Evolutionary conservation across 1,140 invertebrate species (phyloP).

Genomic region (Rhopalosiphum maidis): DNA sequence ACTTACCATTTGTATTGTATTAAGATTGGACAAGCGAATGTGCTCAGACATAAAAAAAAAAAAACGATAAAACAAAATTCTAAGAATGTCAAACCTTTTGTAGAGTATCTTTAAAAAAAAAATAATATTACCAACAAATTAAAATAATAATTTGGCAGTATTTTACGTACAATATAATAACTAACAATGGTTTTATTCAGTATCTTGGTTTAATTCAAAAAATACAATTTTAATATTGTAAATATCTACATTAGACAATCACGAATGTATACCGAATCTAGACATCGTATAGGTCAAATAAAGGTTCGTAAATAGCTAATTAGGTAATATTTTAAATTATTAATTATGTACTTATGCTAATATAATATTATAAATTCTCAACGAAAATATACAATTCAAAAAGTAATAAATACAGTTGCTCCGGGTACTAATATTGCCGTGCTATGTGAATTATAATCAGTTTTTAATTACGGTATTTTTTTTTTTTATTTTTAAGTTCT

Average conservation of each 20-base stretch:
- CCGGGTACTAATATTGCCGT: neutral
- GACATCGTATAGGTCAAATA: too few species aligned
- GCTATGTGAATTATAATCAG: neutral
- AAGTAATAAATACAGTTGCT: neutral
- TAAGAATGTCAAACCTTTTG: neutral
- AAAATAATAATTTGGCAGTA: neutral
- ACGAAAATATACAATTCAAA: too few species aligned
- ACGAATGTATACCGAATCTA: too few species aligned
- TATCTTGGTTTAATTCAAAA: neutral
- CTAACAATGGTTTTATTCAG: too few species aligned
- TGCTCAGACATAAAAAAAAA: neutral
- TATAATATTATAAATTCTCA: too few species aligned
- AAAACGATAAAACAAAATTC: neutral
- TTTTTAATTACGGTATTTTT: neutral
- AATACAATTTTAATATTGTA: neutral
- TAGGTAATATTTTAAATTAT: too few species aligned
- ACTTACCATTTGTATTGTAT: neutral
- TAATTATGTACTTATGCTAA: too few species aligned
- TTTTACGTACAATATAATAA: neutral
- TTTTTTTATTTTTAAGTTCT: neutral
- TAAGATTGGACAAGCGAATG: neutral
- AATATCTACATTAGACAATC: too few species aligned
- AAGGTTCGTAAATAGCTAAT: too few species aligned
- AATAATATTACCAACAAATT: neutral
- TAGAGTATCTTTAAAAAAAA: neutral